Percentiles rank a stretch among this genome's conserved stretches.
Conservation (phyloP, 2,113 vertebrate species). For the Callospermophilus lateralis region DNA sequence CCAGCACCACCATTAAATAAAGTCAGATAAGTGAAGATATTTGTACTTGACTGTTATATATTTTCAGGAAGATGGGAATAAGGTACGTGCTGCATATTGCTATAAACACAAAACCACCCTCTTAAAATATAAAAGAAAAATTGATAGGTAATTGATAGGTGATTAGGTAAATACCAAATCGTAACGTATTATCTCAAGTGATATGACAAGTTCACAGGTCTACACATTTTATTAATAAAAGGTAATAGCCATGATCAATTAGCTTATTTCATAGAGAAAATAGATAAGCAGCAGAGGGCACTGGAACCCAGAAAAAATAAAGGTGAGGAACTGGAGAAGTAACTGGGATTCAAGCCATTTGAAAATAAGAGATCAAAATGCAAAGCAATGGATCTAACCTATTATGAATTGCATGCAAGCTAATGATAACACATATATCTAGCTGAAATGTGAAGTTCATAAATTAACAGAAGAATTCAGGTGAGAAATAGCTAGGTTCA, state of each 20-base stretch:
- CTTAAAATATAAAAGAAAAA: background rate
- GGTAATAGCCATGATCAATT: background rate
- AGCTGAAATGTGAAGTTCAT: background rate
- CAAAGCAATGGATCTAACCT: background rate
- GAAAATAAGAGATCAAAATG: constrained; percentile 21
- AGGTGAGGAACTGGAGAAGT: background rate
- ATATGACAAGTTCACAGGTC: background rate
- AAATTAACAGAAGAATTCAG: background rate
- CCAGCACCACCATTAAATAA: background rate
- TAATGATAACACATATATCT: background rate
- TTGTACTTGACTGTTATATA: background rate
- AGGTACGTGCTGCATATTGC: background rate
- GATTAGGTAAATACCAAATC: background rate
- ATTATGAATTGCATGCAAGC: background rate
- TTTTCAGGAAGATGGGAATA: background rate
- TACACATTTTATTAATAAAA: too few species aligned
- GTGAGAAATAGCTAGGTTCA: background rate
- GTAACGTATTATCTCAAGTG: background rate
- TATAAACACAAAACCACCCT: background rate
- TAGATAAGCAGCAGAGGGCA: background rate
- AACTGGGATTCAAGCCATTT: background rate
- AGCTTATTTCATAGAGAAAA: constrained; percentile 24
- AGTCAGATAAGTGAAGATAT: background rate
- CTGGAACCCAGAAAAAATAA: background rate
- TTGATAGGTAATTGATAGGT: background rate